Evolutionary conservation across 2,797 vertebrate species (phyloP), one percentile per base, ranked within the genome.

Genomic region (Xiphorhynchus erythropygius): DNA sequence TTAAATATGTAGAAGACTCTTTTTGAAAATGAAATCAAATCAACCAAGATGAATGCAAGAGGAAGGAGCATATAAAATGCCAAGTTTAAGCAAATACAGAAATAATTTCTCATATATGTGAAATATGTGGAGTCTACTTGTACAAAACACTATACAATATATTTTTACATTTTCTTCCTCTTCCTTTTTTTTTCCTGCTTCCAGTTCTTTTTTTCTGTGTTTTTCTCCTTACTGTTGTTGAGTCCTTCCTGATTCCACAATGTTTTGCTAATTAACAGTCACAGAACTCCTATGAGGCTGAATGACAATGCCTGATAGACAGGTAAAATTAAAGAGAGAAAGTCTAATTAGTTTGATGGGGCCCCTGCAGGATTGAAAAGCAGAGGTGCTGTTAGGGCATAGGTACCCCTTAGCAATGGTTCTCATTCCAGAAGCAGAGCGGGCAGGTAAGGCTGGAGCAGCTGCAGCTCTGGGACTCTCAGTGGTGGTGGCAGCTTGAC

Each of bases 251-350:
- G 39, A 42, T 60, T 67, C 41, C 63, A 64, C 49, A 59, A 21
- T 52, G 15, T 65, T 91, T 91, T 94, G 52, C 93, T 95, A 95
- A 97, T 92, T 90, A 95, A 74, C 77, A 82, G 65, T 64, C 63
- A 79, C 55, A 65, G 79, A 62, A 70, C 71, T 83, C 80, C 85
- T 65, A 1, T 5, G 89, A 90, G 89, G 28, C 47, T 70, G 76
- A 59, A 85, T 53, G 57, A 88, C 85, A 90, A 59, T 42, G 44
- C 59, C 68, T 93, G 88, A 86, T 33, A 92, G 84, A 64, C 52
- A 70, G 91, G 65, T 71, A 89, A 89, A 94, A 92, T 87, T 52
- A 70, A 92, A 87, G 62, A 78, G 91, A 87, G 71, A 17, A 88
- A 92, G 39, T 71, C 90, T 90, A 95, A 92, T 87, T 79, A 88